Percentiles rank a stretch among this genome's conserved stretches.
Evolutionary conservation across 1,140 invertebrate species (phyloP).

Genomic region (Dinoponera quadriceps): DNA sequence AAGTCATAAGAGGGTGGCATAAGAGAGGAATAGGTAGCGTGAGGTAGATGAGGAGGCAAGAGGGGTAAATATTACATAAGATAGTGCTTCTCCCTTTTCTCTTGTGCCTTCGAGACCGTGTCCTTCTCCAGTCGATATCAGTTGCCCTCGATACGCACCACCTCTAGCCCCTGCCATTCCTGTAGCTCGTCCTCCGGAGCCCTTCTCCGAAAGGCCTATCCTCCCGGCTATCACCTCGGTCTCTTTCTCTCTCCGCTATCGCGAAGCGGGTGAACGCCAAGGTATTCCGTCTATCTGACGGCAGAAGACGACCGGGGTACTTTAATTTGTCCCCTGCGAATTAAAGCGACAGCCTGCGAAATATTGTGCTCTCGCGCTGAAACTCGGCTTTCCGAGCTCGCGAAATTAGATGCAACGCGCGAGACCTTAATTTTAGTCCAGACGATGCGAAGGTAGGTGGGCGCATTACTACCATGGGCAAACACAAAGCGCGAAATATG

Average conservation of each 20-base stretch:
- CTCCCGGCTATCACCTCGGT: constrained; percentile 44
- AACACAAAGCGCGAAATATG: constrained; percentile 61
- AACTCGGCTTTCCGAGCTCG: constrained; percentile 37
- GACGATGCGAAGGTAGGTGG: not conserved
- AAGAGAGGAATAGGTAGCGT: constrained; percentile 47
- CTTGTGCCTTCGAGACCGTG: constrained; percentile 71
- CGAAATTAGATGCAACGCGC: constrained; percentile 57
- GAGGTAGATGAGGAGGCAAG: constrained; percentile 68
- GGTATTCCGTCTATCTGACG: constrained; percentile 19
- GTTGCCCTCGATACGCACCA: constrained; percentile 75
- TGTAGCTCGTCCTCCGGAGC: constrained; percentile 8
- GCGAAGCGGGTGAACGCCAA: constrained; percentile 9
- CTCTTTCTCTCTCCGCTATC: constrained; percentile 3
- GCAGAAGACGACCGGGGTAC: constrained; percentile 25
- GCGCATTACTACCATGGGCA: constrained; percentile 42
- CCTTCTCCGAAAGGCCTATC: constrained; percentile 37
- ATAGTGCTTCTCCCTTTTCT: constrained; percentile 78
- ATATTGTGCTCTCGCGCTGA: constrained; percentile 54
- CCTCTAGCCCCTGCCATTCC: constrained; percentile 22
- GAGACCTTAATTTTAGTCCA: constrained; percentile 43
- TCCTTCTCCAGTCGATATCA: constrained; percentile 79
- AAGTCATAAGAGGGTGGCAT: constrained; percentile 38
- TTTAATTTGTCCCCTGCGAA: constrained; percentile 48
- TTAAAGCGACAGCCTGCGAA: constrained; percentile 51
- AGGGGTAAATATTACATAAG: constrained; percentile 82